These are phyloP conservation scores for Scaptomyza hsui DNA, from an alignment of 1,140 invertebrate genomes.

Conservation along the genomic window DNA sequence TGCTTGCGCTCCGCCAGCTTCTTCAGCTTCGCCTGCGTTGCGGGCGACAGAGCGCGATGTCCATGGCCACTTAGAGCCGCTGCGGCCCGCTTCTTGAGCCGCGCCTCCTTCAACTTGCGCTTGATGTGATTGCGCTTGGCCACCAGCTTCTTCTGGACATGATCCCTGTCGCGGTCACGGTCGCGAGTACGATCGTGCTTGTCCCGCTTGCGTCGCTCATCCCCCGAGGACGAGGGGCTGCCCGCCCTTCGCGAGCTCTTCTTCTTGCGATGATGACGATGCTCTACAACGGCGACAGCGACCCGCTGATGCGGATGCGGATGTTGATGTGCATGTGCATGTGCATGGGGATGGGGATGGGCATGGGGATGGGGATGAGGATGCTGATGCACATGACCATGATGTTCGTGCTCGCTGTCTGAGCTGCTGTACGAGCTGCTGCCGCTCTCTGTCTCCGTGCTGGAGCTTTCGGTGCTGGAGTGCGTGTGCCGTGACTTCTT, in stretches of 20 bases:
- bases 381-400: slow-evolving; percentile 21
- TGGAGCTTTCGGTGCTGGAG: slow-evolving; percentile 80
- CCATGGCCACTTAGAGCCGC: slow-evolving; percentile 69
- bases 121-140: slow-evolving; percentile 80
- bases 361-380: slow-evolving; percentile 25
- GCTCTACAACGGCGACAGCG: slow-evolving; percentile 16
- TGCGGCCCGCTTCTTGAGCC: slow-evolving; percentile 75
- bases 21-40: slow-evolving; percentile 75
- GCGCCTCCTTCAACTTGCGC: slow-evolving; percentile 78
- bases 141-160: slow-evolving; percentile 79
- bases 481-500: slow-evolving; percentile 74
- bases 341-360: slow-evolving; percentile 47
- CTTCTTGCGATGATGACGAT: slow-evolving; percentile 76
- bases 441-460: slow-evolving; percentile 72
- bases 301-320: slow-evolving; percentile 46
- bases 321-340: slow-evolving; percentile 21
- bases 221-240: slow-evolving; percentile 63
- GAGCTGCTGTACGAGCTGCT: slow-evolving; percentile 78
- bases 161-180: slow-evolving; percentile 59
- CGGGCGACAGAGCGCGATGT: slow-evolving; percentile 69
- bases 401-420: slow-evolving; percentile 63
- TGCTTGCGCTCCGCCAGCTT: slow-evolving; percentile 76
- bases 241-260: slow-evolving; percentile 63
- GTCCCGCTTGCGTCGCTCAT: slow-evolving; percentile 67
- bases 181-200: slow-evolving; percentile 69